Conservation (phyloP, 2,888 invertebrate species). For the Acholoe squamosa region DNA sequence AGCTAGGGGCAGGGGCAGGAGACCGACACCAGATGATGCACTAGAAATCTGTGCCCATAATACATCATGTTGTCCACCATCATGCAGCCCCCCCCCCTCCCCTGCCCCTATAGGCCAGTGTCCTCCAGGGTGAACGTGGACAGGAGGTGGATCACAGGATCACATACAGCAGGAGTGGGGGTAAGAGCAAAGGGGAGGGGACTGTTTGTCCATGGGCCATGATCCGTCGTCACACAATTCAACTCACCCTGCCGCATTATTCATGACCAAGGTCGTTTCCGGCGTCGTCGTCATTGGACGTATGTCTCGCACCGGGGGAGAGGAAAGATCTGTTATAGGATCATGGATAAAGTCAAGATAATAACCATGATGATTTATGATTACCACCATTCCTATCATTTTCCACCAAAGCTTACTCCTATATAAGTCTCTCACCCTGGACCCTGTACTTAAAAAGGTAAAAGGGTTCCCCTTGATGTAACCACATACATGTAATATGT, state of each 20-base stretch:
- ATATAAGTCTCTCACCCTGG: no score
- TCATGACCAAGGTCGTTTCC: slow-evolving; percentile 16
- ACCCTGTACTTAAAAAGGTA: no score
- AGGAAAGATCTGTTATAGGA: neutral
- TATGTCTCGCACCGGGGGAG: neutral
- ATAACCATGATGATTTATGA: no score
- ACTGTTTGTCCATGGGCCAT: neutral
- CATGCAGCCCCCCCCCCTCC: neutral
- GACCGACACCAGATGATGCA: slow-evolving; percentile 28
- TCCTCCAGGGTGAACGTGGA: neutral
- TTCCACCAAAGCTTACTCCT: no score
- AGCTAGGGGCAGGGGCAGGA: neutral
- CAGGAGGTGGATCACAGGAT: neutral
- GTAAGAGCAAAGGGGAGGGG: neutral
- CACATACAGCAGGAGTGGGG: neutral
- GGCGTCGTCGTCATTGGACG: neutral
- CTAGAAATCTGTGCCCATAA: slow-evolving; percentile 40
- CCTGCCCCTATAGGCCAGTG: neutral
- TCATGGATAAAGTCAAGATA: no score
- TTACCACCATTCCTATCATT: no score
- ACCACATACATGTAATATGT: neutral
- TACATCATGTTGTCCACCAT: slow-evolving; percentile 40
- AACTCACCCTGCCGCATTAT: slow-evolving; percentile 45
- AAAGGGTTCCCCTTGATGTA: neutral
- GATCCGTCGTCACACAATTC: slow-evolving; percentile 40